Percentiles rank a stretch among this genome's conserved stretches.
Evolutionary conservation across 2,797 vertebrate species (phyloP).

Genomic region (Galagoides demidoff): DNA sequence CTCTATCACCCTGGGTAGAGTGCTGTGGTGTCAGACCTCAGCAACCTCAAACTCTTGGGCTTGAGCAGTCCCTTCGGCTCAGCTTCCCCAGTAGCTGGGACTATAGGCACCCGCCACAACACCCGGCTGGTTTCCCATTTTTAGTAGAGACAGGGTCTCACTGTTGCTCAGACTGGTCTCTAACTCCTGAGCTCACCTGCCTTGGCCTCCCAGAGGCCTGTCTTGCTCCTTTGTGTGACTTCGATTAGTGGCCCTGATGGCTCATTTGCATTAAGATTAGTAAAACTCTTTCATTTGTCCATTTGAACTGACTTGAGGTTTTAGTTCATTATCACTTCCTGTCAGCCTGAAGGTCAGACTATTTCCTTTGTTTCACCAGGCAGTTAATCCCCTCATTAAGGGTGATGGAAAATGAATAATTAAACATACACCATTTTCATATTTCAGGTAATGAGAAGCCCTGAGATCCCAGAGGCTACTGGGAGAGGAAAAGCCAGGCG

Average conservation of each 20-base stretch:
- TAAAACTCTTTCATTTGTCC: slow-evolving; percentile 57
- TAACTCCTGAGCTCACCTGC: too few relatives aligned
- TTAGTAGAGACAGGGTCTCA: too few relatives aligned
- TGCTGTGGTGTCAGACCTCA: too few relatives aligned
- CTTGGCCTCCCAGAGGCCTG: background rate
- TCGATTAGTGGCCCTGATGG: slow-evolving; percentile 12
- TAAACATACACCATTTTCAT: slow-evolving; percentile 67
- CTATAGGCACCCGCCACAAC: too few relatives aligned
- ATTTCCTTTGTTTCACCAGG: slow-evolving; percentile 64
- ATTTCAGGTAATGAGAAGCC: slow-evolving; percentile 66
- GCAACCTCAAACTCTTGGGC: too few relatives aligned
- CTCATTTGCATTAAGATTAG: slow-evolving; percentile 50
- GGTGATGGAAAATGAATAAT: slow-evolving; percentile 72
- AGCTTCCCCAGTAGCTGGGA: too few relatives aligned
- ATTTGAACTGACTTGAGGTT: slow-evolving; percentile 29
- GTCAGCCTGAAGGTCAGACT: slow-evolving; percentile 61
- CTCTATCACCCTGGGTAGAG: too few relatives aligned
- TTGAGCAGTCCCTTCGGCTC: too few relatives aligned
- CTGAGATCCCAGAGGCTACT: slow-evolving; percentile 21
- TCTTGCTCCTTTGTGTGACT: background rate
- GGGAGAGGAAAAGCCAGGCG: background rate
- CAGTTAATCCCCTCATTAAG: slow-evolving; percentile 73
- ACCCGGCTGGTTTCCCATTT: too few relatives aligned
- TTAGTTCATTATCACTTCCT: slow-evolving; percentile 65
- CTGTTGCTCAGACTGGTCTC: too few relatives aligned